Base-by-base conservation (phyloP, 2,797 vertebrate genomes). In the Manis crassicaudata region DNA sequence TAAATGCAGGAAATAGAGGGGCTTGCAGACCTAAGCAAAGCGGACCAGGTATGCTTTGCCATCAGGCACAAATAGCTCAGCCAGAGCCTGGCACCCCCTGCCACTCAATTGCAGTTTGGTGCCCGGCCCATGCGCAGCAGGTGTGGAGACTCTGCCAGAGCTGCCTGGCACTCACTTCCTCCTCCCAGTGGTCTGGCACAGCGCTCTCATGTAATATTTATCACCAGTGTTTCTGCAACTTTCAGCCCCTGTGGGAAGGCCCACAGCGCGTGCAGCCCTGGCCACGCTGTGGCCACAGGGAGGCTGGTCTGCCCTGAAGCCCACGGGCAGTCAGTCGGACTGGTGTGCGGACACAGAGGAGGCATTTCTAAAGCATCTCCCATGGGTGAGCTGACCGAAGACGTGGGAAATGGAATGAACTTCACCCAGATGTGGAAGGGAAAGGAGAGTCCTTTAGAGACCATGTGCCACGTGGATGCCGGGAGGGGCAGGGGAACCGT, bases 171-270 rank as follows among this genome's bases (percentile, higher is more conserved):
- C 91, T 86, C 35, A 43, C 60, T 95, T 76, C 6, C 6, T 94
- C 95, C 93, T 7, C 76, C 67, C 37, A 21, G 25, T 14, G 67
- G 37, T 29, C 90, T 67, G 58, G 88, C 5, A 43, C 46, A 80
- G 81, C 58, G 60, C 76, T 94, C 56, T 67, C 75, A 82, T 84
- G 96, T 94, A 18, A 50, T 40, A 23, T 85, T 95, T 79, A 75
- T 4, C 12, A 1, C 13, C 12, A 6, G 43, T 11, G 21, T 90
- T 67, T 85, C 79, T 65, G 32, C 77, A 32, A 50, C 94, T 84
- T 3, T 58, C 54, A 46, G 11, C 46, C 46, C 46, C 46, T 46
- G 46, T 46, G 46, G 46, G 46, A 46, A 46, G 46, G 46, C 46
- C 46, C 46, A 2, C 11, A 10, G 46, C 46, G 11, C 46, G 12